These are phyloP conservation scores for Serilophus lunatus DNA, from an alignment of 2,113 vertebrate species.

Conservation along the genomic window DNA sequence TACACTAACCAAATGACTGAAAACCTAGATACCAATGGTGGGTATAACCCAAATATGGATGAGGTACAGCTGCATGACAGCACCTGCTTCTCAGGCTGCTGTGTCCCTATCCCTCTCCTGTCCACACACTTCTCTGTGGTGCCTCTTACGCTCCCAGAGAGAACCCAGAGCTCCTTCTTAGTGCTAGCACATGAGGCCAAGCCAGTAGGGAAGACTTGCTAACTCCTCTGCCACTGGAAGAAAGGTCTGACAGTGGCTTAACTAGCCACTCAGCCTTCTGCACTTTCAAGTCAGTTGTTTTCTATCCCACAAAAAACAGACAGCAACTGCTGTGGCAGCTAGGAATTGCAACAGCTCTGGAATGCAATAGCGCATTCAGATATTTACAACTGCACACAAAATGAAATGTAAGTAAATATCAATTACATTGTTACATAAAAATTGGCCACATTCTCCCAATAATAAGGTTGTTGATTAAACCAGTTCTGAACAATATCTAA, in stretches of 20 bases:
- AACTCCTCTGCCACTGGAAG: background rate
- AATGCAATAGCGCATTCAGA: background rate
- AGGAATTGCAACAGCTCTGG: background rate
- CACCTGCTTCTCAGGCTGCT: background rate
- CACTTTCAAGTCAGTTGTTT: background rate
- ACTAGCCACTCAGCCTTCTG: background rate
- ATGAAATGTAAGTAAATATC: background rate
- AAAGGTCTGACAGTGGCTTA: background rate
- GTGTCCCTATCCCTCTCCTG: background rate
- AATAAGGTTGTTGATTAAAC: background rate
- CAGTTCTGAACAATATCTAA: background rate
- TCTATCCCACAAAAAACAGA: background rate
- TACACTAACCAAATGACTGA: background rate
- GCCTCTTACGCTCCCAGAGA: background rate
- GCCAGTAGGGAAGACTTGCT: background rate
- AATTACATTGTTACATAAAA: background rate
- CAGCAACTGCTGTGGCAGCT: background rate
- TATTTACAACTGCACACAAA: background rate
- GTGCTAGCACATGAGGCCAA: background rate
- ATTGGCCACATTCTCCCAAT: background rate
- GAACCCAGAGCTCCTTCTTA: background rate
- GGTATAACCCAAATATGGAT: accelerated
- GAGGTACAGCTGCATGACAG: background rate
- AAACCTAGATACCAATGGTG: background rate
- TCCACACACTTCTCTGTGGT: background rate